phyloP scores from a whole-genome alignment of 2,888 invertebrate genomes.

The Orthosia incerta region DNA sequence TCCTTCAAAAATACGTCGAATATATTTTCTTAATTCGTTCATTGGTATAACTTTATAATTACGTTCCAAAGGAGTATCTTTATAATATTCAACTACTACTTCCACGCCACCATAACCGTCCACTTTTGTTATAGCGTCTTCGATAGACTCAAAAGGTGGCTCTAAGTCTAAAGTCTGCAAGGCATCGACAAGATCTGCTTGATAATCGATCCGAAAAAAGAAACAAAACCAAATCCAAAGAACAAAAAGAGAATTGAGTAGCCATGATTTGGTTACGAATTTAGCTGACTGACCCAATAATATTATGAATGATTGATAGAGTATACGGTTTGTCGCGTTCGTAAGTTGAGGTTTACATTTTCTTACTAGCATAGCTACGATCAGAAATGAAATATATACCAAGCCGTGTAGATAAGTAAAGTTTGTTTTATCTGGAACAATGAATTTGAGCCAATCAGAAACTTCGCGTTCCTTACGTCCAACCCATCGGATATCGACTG shows the following conservation, averaged over 20 bases:
- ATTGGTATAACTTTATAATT: slow-evolving; percentile 64
- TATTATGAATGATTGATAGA: slow-evolving; percentile 72
- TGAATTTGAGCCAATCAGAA: slow-evolving; percentile 73
- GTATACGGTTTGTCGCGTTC: slow-evolving; percentile 48
- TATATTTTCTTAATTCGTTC: slow-evolving; percentile 54
- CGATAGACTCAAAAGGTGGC: slow-evolving; percentile 68
- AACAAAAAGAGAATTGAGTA: slow-evolving; percentile 73
- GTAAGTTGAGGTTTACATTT: slow-evolving; percentile 57
- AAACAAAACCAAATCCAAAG: slow-evolving; percentile 83
- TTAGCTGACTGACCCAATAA: slow-evolving; percentile 77
- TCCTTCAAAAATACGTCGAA: slow-evolving; percentile 71
- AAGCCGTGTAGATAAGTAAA: slow-evolving; percentile 69
- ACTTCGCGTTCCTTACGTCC: slow-evolving; percentile 74
- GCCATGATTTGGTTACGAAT: slow-evolving; percentile 70
- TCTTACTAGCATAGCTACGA: slow-evolving; percentile 59
- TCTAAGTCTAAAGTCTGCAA: slow-evolving; percentile 75
- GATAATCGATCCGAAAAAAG: slow-evolving; percentile 79
- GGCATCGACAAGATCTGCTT: slow-evolving; percentile 76
- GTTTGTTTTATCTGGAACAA: slow-evolving; percentile 73
- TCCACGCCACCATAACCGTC: slow-evolving; percentile 74
- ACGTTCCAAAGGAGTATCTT: slow-evolving; percentile 66
- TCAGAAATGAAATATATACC: slow-evolving; percentile 65
- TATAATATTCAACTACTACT: slow-evolving; percentile 67
- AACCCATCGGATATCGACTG: slow-evolving; percentile 73
- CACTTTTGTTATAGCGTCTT: slow-evolving; percentile 71